Base-by-base conservation (phyloP, 2,888 invertebrate genomes). In the Chorisops tibialis region DNA sequence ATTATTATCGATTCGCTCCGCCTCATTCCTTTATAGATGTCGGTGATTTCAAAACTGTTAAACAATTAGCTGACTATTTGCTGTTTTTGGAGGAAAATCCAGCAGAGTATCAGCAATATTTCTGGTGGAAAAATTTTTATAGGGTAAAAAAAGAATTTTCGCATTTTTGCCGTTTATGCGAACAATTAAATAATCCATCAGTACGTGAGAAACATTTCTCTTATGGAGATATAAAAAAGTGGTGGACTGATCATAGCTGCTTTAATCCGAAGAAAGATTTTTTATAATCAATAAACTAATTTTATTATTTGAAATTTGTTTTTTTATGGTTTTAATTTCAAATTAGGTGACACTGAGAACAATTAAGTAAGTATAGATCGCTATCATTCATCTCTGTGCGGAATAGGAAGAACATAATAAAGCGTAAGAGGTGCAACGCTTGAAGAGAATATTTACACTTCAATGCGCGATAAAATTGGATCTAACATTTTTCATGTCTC, bases 21-120 rank as follows among this genome's bases (percentile, higher is more conserved):
- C 81, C 82, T 0, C 75, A 81, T 63, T 85, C 85, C 0, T 87
- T 81, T 73, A 85, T 88, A 59, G 82, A 88, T 73, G 86, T 85
- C 1, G 81, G 85, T 66, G 81, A 83, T 66, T 87, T 85, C 69
- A 74, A 79, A 5, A 79, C 79, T 2, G 82, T 83, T 2, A 74
- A 79, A 67, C 78, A 81, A 18, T 75, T 89, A 66, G 87, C 85
- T 0, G 71, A 76, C 7, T 84, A 85, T 70, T 74, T 89, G 71
- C 64, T 66, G 3, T 73, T 68, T 61, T 68, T 78, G 51, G 67
- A 69, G 22, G 65, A 67, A 1, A 79, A 86, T 72, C 80, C 81
- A 48, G 72, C 75, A 1, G 79, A 82, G 60, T 88, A 87, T 75
- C 81, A 82, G 67, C 80, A 83, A 67, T 87, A 86, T 70, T 86